Conservation (phyloP, 2,888 invertebrate genomes). For the Sycophila texana region DNA sequence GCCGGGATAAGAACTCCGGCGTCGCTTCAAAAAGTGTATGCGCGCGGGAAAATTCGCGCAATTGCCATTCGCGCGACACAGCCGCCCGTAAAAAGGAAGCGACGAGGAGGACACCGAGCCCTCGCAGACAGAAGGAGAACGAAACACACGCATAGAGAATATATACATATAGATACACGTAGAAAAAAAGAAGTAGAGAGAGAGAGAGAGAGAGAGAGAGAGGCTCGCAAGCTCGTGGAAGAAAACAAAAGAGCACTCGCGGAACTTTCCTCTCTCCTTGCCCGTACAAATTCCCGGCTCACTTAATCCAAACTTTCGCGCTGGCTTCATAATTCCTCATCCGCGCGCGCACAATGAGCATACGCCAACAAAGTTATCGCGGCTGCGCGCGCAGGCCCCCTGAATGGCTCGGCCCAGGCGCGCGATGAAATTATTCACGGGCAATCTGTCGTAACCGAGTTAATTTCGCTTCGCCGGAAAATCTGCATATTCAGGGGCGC, state of each 20-base stretch:
- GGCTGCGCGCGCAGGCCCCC: conserved; percentile 58
- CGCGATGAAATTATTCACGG: conserved; percentile 71
- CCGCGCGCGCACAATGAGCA: conserved; percentile 66
- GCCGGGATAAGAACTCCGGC: too few relatives aligned
- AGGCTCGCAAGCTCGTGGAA: background rate
- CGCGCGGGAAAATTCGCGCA: background rate
- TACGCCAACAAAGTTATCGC: conserved; percentile 72
- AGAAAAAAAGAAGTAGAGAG: background rate
- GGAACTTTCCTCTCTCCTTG: conserved; percentile 19
- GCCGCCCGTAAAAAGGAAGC: conserved; percentile 3
- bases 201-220: background rate
- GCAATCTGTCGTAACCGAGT: conserved; percentile 73
- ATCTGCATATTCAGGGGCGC: conserved; percentile 59
- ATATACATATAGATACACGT: too few relatives aligned
- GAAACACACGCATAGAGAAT: too few relatives aligned
- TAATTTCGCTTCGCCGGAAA: conserved; percentile 65
- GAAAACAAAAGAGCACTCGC: conserved; percentile 15
- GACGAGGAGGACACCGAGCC: too few relatives aligned
- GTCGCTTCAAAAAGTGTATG: background rate
- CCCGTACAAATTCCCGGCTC: conserved; percentile 41
- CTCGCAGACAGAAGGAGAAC: too few relatives aligned
- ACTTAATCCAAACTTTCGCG: conserved; percentile 48
- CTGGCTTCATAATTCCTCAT: conserved; percentile 45
- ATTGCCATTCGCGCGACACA: background rate
- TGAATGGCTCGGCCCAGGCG: background rate